Base-by-base conservation (phyloP, 1,140 invertebrate genomes). In the Bradysia coprophila region DNA sequence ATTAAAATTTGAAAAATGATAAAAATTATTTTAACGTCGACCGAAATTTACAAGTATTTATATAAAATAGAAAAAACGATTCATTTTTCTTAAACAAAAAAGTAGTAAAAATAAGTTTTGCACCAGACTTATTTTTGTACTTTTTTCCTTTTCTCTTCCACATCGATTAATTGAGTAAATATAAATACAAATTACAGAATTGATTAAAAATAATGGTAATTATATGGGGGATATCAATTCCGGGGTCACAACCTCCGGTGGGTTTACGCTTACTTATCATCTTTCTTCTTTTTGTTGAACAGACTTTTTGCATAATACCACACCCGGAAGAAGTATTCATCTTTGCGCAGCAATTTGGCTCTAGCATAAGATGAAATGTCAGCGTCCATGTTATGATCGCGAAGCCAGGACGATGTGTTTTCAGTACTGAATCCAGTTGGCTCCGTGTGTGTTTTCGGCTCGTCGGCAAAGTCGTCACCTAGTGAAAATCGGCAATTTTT, bases 291-390 rank as follows among this genome's bases (percentile, higher is more conserved):
- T 34, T 13, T 15, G n/a, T 34, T 34, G 32, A 38, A 38, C n/a
- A 38, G 18, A 59, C 83, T 75, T 49, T 78, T 78, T 40, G 82
- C 81, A 51, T 86, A 82, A 61, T 79, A 78, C 82, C 83, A 89
- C 61, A 93, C 83, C 46, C 82, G 73, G 75, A 93, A 93, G 76
- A 92, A 93, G 65, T 93, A 93, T 66, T 93, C 89, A 55, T 90
- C 85, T 52, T 78, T 73, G 45, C 82, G 69, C 9, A 90, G 66
- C 15, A 92, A 66, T 40, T 78, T 78, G 32, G 80, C 78, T 46
- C 81, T 74, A 1, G 87, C 81, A 61, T 92, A 92, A 21, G 81
- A 83, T 46, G 78, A 73, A 48, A 93, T 91, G 50, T 91, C 86
- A 1, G 88, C 87, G 59, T 92, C 88, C 83, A 92, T 89, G 48